A percentile compares a stretch with the other conserved stretches of the same genome.
These are phyloP conservation scores for Platynereis dumerilii DNA, from an alignment of 2,888 invertebrate species.

Conservation along the genomic window DNA sequence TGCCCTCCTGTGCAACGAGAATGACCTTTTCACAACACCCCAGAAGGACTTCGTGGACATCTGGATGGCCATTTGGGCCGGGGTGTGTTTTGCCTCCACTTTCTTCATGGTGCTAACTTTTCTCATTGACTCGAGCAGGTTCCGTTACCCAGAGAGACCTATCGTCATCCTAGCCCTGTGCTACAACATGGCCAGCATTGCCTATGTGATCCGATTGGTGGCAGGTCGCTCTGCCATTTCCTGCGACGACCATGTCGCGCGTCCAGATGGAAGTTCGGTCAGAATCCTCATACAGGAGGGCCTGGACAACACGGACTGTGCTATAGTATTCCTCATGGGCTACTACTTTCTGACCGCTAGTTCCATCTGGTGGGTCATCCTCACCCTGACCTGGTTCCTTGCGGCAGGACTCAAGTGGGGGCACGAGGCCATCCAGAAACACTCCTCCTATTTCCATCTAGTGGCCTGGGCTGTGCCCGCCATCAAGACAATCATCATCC, in stretches of 20 bases:
- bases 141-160: conserved; percentile 74
- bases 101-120: conserved; percentile 78
- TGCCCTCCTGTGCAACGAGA: conserved; percentile 80
- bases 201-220: conserved; percentile 79
- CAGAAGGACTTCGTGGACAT: conserved; percentile 84
- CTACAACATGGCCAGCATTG: conserved; percentile 76
- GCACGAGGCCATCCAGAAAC: conserved; percentile 69
- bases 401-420: conserved; percentile 68
- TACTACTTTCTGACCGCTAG: conserved; percentile 94
- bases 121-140: conserved; percentile 69
- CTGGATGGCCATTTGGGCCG: conserved; percentile 86
- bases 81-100: conserved; percentile 77
- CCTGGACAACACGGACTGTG: conserved; percentile 86
- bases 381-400: conserved; percentile 85
- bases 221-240: conserved; percentile 70
- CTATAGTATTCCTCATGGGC: conserved; percentile 84
- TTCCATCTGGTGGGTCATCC: conserved; percentile 89
- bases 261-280: conserved; percentile 60
- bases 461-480: conserved; percentile 92
- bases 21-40: conserved; percentile 78
- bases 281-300: conserved; percentile 77
- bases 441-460: conserved; percentile 76
- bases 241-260: conserved; percentile 62
- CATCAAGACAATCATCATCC: conserved; percentile 84
- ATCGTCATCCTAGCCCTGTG: conserved; percentile 83